Percentiles rank a stretch among this genome's conserved stretches.
Evolutionary conservation across 2,113 vertebrate species (phyloP).

Genomic region (Nannospalax galili): DNA sequence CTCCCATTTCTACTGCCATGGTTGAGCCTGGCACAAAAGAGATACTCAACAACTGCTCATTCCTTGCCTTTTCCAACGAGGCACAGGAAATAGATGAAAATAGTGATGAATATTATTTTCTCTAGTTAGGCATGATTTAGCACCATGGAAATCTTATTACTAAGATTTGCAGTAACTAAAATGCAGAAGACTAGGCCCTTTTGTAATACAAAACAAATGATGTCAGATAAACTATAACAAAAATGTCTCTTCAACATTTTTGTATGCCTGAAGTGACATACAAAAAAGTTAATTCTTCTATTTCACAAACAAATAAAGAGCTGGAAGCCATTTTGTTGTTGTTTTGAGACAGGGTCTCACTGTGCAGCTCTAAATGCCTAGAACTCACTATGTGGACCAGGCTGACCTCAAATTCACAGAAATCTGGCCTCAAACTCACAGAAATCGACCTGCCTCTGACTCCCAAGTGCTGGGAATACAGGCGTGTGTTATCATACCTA

Average conservation of each 20-base stretch:
- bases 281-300: neutral
- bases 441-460: no score
- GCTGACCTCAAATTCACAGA: no score
- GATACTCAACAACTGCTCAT: neutral
- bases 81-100: neutral
- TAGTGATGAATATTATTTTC: neutral
- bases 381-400: no score
- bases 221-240: conserved; percentile 24
- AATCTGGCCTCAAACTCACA: no score
- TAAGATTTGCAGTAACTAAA: conserved; percentile 12
- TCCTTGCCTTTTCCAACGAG: neutral
- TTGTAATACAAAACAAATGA: conserved; percentile 17
- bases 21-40: neutral
- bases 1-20: neutral
- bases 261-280: neutral
- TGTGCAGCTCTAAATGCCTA: no score
- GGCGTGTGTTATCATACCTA: no score
- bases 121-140: conserved; percentile 32
- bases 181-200: conserved; percentile 27
- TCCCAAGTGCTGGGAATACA: no score
- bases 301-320: conserved; percentile 53
- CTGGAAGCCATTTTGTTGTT: neutral
- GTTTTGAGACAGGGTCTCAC: no score
- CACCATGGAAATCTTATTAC: conserved; percentile 3
- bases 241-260: conserved; percentile 15